A percentile compares a stretch with the other conserved stretches of the same genome.
phyloP scores from a whole-genome alignment of 2,113 vertebrate genomes.

The Notechis scutatus region DNA sequence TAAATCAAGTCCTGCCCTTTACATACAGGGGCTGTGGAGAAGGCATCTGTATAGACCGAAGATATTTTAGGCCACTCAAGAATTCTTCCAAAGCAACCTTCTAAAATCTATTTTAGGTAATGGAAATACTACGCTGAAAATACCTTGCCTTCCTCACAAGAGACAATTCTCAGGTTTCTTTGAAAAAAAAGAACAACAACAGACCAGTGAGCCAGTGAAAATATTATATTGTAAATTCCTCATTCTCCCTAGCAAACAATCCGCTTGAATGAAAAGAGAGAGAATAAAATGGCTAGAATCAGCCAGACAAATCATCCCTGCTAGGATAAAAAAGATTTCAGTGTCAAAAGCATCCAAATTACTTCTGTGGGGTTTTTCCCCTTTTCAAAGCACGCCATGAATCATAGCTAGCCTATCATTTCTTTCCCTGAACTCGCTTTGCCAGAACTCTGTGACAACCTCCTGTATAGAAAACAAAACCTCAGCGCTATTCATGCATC shows the following conservation, averaged over 20 bases:
- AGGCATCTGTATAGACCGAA: background rate
- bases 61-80: background rate
- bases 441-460: slow-evolving; percentile 36
- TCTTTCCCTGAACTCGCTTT: slow-evolving; percentile 28
- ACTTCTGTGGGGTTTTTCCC: background rate
- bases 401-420: slow-evolving; percentile 24
- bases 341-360: background rate
- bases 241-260: background rate
- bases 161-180: background rate
- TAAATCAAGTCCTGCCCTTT: background rate
- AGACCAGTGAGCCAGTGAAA: background rate
- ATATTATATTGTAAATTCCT: background rate
- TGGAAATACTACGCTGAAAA: background rate
- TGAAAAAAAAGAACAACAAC: no score
- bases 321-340: slow-evolving; percentile 19
- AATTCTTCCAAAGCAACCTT: background rate
- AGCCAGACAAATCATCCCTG: background rate
- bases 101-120: background rate
- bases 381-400: background rate
- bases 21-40: background rate
- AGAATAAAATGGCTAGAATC: background rate
- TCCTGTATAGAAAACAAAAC: slow-evolving; percentile 51
- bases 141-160: background rate
- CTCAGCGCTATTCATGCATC: slow-evolving; percentile 31
- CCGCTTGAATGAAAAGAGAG: background rate